Percentiles rank a stretch among this genome's conserved stretches.
phyloP scores from a whole-genome alignment of 2,888 invertebrate genomes.

The Hyalella azteca region DNA sequence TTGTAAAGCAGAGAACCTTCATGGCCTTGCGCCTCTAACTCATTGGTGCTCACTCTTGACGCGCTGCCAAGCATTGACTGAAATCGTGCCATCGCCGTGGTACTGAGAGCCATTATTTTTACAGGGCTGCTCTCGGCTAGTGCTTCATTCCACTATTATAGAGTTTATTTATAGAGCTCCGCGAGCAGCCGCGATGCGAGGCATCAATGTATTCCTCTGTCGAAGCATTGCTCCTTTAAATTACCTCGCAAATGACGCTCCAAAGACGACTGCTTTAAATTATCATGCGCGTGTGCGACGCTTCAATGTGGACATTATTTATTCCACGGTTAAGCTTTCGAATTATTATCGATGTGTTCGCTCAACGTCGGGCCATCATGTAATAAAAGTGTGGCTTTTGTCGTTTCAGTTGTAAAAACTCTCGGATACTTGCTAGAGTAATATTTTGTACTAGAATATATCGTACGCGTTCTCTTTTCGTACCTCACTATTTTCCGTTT shows the following conservation, averaged over 20 bases:
- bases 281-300: constrained; percentile 13
- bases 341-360: constrained; percentile 15
- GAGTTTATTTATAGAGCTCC: constrained; percentile 29
- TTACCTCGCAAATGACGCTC: constrained; percentile 6
- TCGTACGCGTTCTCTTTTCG: too few species aligned
- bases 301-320: constrained; percentile 8
- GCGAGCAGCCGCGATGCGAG: constrained; percentile 31
- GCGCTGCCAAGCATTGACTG: constrained; percentile 36
- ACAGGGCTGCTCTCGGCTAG: constrained; percentile 27
- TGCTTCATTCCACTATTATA: constrained; percentile 36
- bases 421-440: too few species aligned
- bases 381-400: too few species aligned
- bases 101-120: constrained; percentile 33
- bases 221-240: constrained; percentile 28
- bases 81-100: constrained; percentile 32
- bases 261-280: constrained; percentile 27
- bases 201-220: constrained; percentile 24
- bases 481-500: too few species aligned
- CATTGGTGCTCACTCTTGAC: constrained; percentile 19
- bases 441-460: too few species aligned
- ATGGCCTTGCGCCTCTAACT: constrained; percentile 16
- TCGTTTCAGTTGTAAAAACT: too few species aligned
- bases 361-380: too few species aligned
- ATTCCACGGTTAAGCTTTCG: neutral
- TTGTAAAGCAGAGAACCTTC: neutral